Conservation (phyloP, 2,888 invertebrate species). For the Colletes collaris region DNA sequence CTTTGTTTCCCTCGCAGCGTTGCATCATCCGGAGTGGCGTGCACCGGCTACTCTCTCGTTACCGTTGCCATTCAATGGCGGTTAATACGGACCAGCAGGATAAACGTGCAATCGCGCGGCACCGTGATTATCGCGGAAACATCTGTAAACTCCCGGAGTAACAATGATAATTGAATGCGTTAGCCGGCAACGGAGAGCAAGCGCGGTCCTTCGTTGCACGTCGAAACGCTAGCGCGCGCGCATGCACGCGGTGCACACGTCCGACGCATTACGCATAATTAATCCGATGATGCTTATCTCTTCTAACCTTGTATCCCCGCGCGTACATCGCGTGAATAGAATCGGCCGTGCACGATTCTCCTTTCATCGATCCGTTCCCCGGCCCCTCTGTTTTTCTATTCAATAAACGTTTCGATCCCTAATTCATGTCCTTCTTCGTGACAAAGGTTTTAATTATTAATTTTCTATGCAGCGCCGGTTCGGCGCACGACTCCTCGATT, state of each 20-base stretch:
- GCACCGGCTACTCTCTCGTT: conserved; percentile 54
- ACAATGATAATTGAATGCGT: conserved; percentile 77
- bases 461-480: too few relatives aligned
- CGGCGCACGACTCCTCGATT: too few relatives aligned
- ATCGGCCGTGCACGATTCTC: conserved; percentile 64
- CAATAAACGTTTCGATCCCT: neutral
- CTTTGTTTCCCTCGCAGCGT: conserved; percentile 26
- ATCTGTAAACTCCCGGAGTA: conserved; percentile 67
- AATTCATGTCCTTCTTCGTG: too few relatives aligned
- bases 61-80: conserved; percentile 68
- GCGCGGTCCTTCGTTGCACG: conserved; percentile 20
- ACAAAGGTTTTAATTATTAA: too few relatives aligned
- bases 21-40: conserved; percentile 25
- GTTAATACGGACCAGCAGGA: conserved; percentile 61
- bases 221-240: conserved; percentile 34
- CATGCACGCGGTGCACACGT: conserved; percentile 39
- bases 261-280: conserved; percentile 77
- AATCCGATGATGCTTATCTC: conserved; percentile 74
- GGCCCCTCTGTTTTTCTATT: neutral
- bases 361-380: conserved; percentile 61
- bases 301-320: conserved; percentile 64
- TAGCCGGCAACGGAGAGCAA: conserved; percentile 33
- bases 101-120: conserved; percentile 64
- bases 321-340: conserved; percentile 70
- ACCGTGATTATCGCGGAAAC: conserved; percentile 75